Evolutionary conservation across 2,797 vertebrate genomes (phyloP).

Genomic region (Phalanger gymnotis): DNA sequence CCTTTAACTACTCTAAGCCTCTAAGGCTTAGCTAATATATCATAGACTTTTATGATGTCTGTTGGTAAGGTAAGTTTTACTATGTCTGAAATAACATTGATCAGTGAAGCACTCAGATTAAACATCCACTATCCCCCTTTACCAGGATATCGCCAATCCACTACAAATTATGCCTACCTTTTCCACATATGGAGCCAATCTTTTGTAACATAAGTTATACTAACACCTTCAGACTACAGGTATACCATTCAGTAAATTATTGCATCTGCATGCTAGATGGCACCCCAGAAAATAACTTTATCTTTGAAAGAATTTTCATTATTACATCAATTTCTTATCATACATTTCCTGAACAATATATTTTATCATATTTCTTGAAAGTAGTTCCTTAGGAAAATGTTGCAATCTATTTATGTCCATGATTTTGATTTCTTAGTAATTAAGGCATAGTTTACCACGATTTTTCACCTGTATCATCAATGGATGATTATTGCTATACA

Average conservation of each 20-base stretch:
- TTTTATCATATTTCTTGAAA: neutral
- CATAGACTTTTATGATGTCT: neutral
- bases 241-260: neutral
- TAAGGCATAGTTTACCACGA: neutral
- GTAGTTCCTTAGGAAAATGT: neutral
- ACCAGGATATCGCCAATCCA: neutral
- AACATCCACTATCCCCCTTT: neutral
- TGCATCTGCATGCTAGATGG: neutral
- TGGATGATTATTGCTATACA: neutral
- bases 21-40: neutral
- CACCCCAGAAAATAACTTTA: neutral
- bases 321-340: constrained; percentile 9
- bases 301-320: neutral
- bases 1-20: neutral
- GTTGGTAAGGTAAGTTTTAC: neutral
- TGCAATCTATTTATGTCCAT: neutral
- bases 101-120: neutral
- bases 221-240: neutral
- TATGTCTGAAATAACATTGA: neutral
- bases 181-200: neutral
- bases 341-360: neutral
- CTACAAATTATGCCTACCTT: neutral
- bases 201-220: neutral
- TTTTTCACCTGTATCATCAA: neutral
- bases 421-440: neutral